Base-by-base conservation (phyloP, 2,797 vertebrate genomes). In the Parauchenoglanis ngamensis region DNA sequence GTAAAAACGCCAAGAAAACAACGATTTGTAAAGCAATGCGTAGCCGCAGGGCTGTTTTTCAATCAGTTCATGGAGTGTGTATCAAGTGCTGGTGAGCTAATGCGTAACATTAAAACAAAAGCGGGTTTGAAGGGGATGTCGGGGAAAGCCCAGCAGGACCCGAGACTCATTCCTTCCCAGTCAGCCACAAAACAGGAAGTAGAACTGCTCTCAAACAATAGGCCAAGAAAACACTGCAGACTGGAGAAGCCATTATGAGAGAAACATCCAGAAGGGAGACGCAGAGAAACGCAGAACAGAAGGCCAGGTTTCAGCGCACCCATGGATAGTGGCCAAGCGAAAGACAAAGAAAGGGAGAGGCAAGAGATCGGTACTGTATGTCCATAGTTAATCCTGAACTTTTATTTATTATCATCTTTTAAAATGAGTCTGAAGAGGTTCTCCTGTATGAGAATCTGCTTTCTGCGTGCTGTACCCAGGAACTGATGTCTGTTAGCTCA, bases 111-210 rank as follows among this genome's bases (percentile, higher is more conserved):
- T 85, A 77, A 6, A 12, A 52, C 31, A 56, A 57, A 21, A 56
- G 28, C 13, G 52, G 73, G 73, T 63, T 68, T n/a, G 63, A 59
- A 73, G 87, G 78, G 83, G 57, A 61, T 52, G 73, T 70, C 15
- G 49, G 87, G 88, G 75, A 83, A 91, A 86, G 67, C 87, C 90
- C 91, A 19, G 40, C 83, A 52, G 87, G 87, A n/a, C 68, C 83
- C 65, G 52, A 54, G 54, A 72, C 85, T 83, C 84, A 79, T 91
- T 92, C 90, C 90, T 92, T 88, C 82, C 82, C 61, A 85, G 68
- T 54, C 84, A 85, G 52, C 67, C 80, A 85, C 85, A 91, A 91
- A 91, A 91, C 90, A 91, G 91, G 92, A 91, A 91, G 87, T 87
- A 79, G 83, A 88, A 89, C 83, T n/a, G 49, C 61, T 87, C 84